phyloP scores from a whole-genome alignment of 2,888 invertebrate genomes.

The Nudaria mundana region DNA sequence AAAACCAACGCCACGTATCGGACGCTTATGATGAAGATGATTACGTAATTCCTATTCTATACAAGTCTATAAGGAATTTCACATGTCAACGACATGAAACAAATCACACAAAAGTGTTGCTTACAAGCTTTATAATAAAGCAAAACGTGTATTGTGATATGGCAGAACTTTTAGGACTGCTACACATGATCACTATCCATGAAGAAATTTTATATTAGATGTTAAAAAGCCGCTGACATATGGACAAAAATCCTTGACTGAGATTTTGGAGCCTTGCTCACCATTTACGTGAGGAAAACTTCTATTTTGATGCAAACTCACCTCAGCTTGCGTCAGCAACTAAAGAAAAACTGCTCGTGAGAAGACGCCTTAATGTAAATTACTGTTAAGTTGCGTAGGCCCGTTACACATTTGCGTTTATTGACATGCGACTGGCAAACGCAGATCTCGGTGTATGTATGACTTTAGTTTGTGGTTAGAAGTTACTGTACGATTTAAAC shows the following conservation, averaged over 20 bases:
- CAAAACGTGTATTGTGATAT: neutral
- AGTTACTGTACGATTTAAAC: neutral
- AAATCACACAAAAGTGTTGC: too few species aligned
- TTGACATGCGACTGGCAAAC: slow-evolving; percentile 2
- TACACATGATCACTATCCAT: neutral
- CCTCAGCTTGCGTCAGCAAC: too few species aligned
- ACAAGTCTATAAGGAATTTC: slow-evolving; percentile 1
- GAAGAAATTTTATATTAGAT: neutral
- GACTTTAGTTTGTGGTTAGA: neutral
- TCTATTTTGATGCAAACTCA: too few species aligned
- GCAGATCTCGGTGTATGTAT: neutral
- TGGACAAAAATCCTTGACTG: too few species aligned
- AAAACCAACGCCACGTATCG: too few species aligned
- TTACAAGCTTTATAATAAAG: too few species aligned
- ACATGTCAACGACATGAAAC: neutral
- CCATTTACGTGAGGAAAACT: too few species aligned
- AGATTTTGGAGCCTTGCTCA: too few species aligned
- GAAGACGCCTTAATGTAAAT: neutral
- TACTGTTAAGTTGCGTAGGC: slow-evolving; percentile 1
- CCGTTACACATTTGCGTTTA: slow-evolving; percentile 3
- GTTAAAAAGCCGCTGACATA: too few species aligned
- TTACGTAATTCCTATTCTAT: neutral
- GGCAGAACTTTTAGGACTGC: neutral
- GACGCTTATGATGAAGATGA: neutral
- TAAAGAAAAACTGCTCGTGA: neutral